phyloP scores from a whole-genome alignment of 2,888 invertebrate genomes.

The Amphiduros pacificus region DNA sequence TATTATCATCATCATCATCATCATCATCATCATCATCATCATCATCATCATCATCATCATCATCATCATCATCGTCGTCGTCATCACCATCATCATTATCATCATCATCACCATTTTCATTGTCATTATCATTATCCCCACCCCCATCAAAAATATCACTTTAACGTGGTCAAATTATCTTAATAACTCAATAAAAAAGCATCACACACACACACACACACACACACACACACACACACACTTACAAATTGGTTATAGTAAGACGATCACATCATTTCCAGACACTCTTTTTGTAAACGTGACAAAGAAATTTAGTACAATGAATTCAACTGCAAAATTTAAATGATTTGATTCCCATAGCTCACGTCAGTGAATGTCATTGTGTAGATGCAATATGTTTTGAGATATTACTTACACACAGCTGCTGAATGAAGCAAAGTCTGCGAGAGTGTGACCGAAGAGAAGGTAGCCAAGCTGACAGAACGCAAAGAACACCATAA shows the following conservation, averaged over 20 bases:
- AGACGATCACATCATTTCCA: too few relatives aligned
- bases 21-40: conserved; percentile 15
- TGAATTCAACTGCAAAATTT: too few relatives aligned
- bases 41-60: too few relatives aligned
- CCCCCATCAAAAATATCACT: not conserved
- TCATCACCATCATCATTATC: not conserved
- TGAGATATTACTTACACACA: too few relatives aligned
- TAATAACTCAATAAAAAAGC: not conserved
- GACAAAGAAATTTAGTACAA: too few relatives aligned
- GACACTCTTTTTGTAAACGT: too few relatives aligned
- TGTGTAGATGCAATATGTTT: too few relatives aligned
- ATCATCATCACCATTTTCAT: too few relatives aligned
- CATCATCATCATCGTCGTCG: too few relatives aligned
- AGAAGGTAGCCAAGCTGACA: conserved; percentile 74
- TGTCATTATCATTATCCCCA: not conserved
- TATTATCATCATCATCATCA: conserved; percentile 1
- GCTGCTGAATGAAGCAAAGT: conserved; percentile 66
- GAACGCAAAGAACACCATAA: conserved; percentile 76
- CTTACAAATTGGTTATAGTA: not conserved
- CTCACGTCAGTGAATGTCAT: too few relatives aligned
- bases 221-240: not conserved
- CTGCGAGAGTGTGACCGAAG: conserved; percentile 72
- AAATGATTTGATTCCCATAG: too few relatives aligned
- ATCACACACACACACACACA: too few relatives aligned
- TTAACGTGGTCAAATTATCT: not conserved